Conservation (phyloP, 2,113 vertebrate species). For the Nyctibius bracteatus region DNA sequence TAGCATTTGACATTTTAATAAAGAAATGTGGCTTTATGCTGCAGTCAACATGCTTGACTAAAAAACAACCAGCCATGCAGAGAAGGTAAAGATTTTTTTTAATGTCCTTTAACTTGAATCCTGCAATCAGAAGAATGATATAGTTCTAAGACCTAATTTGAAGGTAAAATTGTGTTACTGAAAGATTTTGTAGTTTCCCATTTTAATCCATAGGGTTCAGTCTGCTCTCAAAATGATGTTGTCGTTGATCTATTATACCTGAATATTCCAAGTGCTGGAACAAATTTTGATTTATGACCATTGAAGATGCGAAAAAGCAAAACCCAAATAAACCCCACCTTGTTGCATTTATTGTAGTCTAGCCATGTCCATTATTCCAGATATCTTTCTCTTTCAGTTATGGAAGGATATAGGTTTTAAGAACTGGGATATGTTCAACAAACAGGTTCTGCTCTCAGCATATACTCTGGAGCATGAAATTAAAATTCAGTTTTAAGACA, state of each 20-base stretch:
- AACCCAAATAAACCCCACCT: neutral
- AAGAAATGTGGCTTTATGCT: constrained; percentile 56
- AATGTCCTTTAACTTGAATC: constrained; percentile 24
- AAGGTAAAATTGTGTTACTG: constrained; percentile 44
- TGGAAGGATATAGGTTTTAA: neutral
- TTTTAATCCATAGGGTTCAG: constrained; percentile 8
- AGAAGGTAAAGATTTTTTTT: neutral
- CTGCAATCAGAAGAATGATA: constrained; percentile 53
- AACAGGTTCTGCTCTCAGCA: neutral
- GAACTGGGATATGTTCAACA: neutral
- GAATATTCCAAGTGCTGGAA: neutral
- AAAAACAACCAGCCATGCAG: constrained; percentile 28
- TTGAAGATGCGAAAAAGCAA: rapidly evolving
- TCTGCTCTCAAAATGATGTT: neutral
- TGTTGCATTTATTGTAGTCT: neutral
- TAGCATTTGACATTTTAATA: constrained; percentile 64
- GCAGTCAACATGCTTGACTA: constrained; percentile 34
- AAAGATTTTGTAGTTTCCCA: neutral
- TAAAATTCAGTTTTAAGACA: neutral
- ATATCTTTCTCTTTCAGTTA: neutral
- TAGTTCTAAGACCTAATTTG: constrained; percentile 41
- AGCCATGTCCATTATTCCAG: neutral
- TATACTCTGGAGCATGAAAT: neutral
- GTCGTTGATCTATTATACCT: neutral
- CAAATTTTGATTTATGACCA: neutral